Evolutionary conservation across 2,888 invertebrate species (phyloP).

Genomic region (Crioceris asparagi): DNA sequence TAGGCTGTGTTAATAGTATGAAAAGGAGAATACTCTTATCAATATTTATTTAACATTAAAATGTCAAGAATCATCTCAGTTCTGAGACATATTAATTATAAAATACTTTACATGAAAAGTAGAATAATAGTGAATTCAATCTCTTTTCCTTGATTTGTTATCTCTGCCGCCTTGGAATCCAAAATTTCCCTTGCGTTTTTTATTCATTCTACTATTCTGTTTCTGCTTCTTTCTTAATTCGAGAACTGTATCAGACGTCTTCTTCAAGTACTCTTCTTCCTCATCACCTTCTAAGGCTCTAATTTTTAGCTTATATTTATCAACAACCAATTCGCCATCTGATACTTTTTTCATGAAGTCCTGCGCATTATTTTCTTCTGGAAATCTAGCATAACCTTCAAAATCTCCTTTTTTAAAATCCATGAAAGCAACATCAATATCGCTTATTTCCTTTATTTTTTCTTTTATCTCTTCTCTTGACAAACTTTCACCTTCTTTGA

Average conservation of each 20-base stretch:
- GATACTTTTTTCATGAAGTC: slow-evolving; percentile 51
- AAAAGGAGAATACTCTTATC: no score
- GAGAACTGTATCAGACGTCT: slow-evolving; percentile 49
- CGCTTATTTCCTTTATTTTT: slow-evolving; percentile 49
- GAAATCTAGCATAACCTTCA: slow-evolving; percentile 62
- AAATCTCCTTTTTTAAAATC: slow-evolving; percentile 65
- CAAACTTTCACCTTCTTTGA: slow-evolving; percentile 44
- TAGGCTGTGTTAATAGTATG: no score
- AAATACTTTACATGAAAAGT: no score
- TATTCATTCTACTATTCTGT: slow-evolving; percentile 25
- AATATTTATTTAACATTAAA: no score
- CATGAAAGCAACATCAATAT: slow-evolving; percentile 57
- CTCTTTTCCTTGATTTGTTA: slow-evolving; percentile 11
- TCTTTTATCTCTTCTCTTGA: slow-evolving; percentile 58
- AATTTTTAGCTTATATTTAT: slow-evolving; percentile 39
- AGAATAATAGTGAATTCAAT: no score
- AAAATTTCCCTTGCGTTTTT: slow-evolving; percentile 33
- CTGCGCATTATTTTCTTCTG: slow-evolving; percentile 58
- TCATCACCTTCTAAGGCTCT: slow-evolving; percentile 59
- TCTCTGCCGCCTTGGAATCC: slow-evolving; percentile 13
- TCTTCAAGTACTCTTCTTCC: slow-evolving; percentile 54
- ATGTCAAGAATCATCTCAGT: no score
- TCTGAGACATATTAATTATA: no score
- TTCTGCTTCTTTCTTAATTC: slow-evolving; percentile 41
- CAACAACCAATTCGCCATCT: slow-evolving; percentile 39